Conservation (phyloP, 2,797 vertebrate genomes). For the Neosilurus hyrtlii region DNA sequence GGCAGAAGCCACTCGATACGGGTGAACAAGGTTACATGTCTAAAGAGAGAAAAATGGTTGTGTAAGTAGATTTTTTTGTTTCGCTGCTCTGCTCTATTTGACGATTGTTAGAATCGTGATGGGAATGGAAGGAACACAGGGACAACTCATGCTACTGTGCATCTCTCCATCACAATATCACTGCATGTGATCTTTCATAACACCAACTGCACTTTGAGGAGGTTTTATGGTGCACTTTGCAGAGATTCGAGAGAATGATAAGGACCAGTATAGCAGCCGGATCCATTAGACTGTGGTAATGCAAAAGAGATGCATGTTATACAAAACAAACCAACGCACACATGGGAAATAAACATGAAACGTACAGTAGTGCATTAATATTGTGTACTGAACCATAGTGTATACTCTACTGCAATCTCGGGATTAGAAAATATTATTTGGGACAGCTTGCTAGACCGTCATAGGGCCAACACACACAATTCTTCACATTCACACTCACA, state of each 20-base stretch:
- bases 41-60: conserved; percentile 11
- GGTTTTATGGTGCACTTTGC: conserved; percentile 31
- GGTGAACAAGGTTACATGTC: neutral
- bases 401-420: too few relatives aligned
- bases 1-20: conserved; percentile 37
- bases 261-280: neutral
- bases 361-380: too few relatives aligned
- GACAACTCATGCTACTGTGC: neutral
- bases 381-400: too few relatives aligned
- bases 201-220: neutral
- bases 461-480: too few relatives aligned
- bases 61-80: conserved; percentile 8
- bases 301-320: neutral
- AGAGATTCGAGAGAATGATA: conserved; percentile 1
- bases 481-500: too few relatives aligned
- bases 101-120: neutral
- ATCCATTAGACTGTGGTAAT: neutral
- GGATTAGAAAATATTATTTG: too few relatives aligned
- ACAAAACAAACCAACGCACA: neutral
- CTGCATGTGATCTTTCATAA: neutral
- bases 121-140: neutral
- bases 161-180: neutral
- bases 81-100: neutral
- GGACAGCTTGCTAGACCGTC: too few relatives aligned
- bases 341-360: neutral